Percentiles rank a stretch among this genome's conserved stretches.
Conservation (phyloP, 1,140 invertebrate species). For the Drosophila sechellia region DNA sequence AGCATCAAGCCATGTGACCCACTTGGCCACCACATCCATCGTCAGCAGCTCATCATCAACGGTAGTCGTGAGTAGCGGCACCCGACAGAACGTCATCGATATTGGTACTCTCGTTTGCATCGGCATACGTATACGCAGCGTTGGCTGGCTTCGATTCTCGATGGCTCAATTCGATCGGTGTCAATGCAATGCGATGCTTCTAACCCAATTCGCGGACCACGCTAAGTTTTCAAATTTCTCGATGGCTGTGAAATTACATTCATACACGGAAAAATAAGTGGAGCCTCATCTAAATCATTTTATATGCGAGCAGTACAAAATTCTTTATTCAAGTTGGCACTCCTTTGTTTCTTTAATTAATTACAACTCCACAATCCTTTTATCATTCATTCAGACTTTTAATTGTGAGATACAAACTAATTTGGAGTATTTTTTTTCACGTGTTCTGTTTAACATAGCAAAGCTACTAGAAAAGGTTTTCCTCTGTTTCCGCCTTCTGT, state of each 20-base stretch:
- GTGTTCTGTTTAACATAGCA: constrained; percentile 14
- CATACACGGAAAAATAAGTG: background rate
- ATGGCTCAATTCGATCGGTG: constrained; percentile 62
- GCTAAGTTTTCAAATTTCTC: constrained; percentile 33
- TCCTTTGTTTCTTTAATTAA: no score
- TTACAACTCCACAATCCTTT: no score
- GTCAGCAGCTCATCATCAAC: constrained; percentile 33
- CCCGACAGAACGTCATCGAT: constrained; percentile 37
- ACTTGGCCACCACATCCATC: constrained; percentile 29
- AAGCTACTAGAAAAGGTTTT: constrained; percentile 24
- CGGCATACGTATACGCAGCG: constrained; percentile 38
- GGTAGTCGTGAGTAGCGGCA: constrained; percentile 41
- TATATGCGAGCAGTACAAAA: no score
- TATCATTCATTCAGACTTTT: no score
- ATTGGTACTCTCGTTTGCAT: constrained; percentile 57
- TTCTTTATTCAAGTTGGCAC: no score
- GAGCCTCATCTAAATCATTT: no score
- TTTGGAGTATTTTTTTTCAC: background rate
- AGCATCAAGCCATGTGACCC: constrained; percentile 43
- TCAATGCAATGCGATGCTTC: constrained; percentile 69
- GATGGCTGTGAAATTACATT: background rate
- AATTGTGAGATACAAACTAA: no score
- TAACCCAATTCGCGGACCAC: constrained; percentile 65
- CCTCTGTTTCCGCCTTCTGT: constrained; percentile 15
- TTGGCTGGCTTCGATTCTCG: constrained; percentile 55